Evolutionary conservation across 2,797 vertebrate species (phyloP).

Genomic region (Scolopax rusticola): DNA sequence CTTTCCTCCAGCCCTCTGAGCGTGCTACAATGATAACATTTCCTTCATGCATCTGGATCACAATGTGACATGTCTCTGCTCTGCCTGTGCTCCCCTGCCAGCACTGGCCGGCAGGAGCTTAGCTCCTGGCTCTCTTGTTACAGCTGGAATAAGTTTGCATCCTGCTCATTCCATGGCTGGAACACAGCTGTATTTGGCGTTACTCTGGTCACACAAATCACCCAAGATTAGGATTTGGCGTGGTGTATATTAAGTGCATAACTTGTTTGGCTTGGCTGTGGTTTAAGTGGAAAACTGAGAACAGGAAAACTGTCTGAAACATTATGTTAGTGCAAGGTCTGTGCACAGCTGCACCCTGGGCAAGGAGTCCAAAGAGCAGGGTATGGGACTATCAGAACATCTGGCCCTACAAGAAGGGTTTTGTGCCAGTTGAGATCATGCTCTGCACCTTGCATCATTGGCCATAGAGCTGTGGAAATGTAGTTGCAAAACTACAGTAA

Average conservation of each 20-base stretch:
- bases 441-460: not conserved
- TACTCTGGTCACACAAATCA: not conserved
- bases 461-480: not conserved
- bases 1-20: not conserved
- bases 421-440: not conserved
- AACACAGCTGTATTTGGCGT: not conserved
- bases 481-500: not conserved
- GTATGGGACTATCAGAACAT: not conserved
- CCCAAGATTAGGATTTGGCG: not conserved
- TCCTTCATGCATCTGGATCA: not conserved
- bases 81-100: not conserved
- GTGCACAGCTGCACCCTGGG: not conserved
- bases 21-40: not conserved
- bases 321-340: not conserved
- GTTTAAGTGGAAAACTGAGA: not conserved
- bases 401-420: not conserved
- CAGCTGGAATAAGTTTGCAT: constrained; percentile 13
- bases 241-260: not conserved
- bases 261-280: not conserved
- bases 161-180: not conserved
- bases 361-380: not conserved
- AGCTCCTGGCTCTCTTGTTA: not conserved
- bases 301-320: not conserved
- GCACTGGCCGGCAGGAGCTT: not conserved
- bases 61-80: not conserved